A percentile compares a stretch with the other conserved stretches of the same genome.
phyloP scores from a whole-genome alignment of 2,888 invertebrate species.

The Eurois occulta region DNA sequence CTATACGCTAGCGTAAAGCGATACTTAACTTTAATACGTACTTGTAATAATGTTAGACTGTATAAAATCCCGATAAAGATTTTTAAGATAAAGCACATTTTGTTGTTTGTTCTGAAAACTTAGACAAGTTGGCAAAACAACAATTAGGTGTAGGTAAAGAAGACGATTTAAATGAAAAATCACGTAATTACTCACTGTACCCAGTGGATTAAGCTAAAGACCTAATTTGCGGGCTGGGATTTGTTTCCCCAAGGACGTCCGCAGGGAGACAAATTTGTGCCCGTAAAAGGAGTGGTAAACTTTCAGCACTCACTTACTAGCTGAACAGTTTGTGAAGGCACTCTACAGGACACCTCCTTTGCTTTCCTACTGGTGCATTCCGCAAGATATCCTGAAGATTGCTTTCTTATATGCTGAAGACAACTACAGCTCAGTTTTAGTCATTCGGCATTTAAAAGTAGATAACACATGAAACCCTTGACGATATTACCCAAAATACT shows the following conservation, averaged over 20 bases:
- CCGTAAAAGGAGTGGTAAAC: not conserved
- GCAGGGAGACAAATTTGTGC: not conserved
- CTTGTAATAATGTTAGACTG: not conserved
- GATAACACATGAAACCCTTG: not conserved
- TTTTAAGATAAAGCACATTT: conserved; percentile 1
- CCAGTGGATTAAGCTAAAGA: conserved; percentile 5
- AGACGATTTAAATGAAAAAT: conserved; percentile 18
- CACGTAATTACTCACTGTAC: not conserved
- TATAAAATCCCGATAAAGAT: not conserved
- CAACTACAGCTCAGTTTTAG: not conserved
- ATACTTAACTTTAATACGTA: not conserved
- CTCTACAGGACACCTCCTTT: not conserved
- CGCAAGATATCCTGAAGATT: not conserved
- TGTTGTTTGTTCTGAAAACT: not conserved
- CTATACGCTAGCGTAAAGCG: not conserved
- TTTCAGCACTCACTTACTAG: not conserved
- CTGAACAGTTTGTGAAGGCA: no score
- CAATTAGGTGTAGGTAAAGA: conserved; percentile 19
- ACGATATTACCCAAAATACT: not conserved
- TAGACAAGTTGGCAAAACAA: conserved; percentile 1
- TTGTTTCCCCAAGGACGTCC: not conserved
- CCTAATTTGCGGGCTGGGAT: not conserved
- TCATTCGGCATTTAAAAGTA: not conserved
- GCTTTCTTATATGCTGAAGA: no score
- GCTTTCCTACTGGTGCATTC: not conserved